Base-by-base conservation (phyloP, 2,113 vertebrate species). In the Fregata magnificens region DNA sequence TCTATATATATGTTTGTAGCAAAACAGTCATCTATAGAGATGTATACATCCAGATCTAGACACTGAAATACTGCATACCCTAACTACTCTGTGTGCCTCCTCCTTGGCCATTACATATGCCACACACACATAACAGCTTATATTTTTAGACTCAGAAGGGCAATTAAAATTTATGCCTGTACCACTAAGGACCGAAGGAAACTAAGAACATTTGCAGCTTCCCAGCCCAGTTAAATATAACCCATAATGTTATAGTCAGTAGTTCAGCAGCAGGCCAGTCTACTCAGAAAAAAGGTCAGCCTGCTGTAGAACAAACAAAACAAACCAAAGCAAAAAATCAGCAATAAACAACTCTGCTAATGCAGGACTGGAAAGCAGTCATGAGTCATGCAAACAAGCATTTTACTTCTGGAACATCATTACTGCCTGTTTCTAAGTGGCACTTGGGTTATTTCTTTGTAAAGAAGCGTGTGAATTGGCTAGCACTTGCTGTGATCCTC, bases 61-160 rank as follows among this genome's bases (percentile, higher is more conserved):
- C 18, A 72, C 3, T 36, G 34, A 72, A 76, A 72, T 10, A 36
- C 16, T 4, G 13, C 25, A 40, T 7, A 67, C 26, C 22, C 24
- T 19, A 36, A n/a, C 24, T 58, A 42, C n/a, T 47, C 66, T 53
- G 82, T 45, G 18, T 28, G 44, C 34, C 58, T 63, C 40, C 18
- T 81, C 31, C 13, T 8, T 28, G 31, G 32, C 82, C 28, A 18
- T 0, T 56, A 34, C 29, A 28, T 13, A 31, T 0, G 0, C 22
- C 52, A 72, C 79, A 76, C 47, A 52, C n/a, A 38, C 18, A 28
- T 6, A 63, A n/a, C 38, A 83, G 52, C 45, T 73, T 58, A 6
- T 13, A 55, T 29, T 53, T 70, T 79, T 42, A 71, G 38, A 76
- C 36, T 70, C 25, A 18, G 40, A 80, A 95, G 45, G 36, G 38